Conservation (phyloP, 2,113 vertebrate species). For the Labeo rohita region DNA sequence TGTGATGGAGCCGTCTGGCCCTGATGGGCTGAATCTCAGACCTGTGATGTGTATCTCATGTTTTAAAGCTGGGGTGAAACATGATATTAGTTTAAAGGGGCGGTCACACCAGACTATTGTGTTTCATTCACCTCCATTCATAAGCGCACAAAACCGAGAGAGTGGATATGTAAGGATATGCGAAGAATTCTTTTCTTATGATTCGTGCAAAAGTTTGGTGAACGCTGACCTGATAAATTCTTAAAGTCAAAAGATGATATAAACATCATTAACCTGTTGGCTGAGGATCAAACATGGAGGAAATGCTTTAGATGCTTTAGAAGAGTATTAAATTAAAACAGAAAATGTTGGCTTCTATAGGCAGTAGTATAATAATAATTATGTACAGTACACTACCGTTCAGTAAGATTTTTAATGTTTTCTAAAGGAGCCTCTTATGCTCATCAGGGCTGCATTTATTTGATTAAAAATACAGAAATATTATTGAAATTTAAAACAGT, state of each 20-base stretch:
- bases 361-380: too few relatives aligned
- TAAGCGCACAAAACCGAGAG: neutral
- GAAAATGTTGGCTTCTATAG: neutral
- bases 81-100: slow-evolving; percentile 5
- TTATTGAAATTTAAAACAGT: too few relatives aligned
- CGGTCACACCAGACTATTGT: slow-evolving; percentile 3
- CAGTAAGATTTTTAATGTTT: too few relatives aligned
- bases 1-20: neutral
- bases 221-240: neutral
- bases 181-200: neutral
- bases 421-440: too few relatives aligned
- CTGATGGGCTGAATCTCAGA: slow-evolving; percentile 2
- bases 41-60: neutral
- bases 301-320: neutral
- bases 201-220: neutral
- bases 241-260: neutral
- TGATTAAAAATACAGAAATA: too few relatives aligned
- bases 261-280: neutral
- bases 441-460: too few relatives aligned
- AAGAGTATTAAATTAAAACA: neutral
- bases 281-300: neutral
- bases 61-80: slow-evolving; percentile 1
- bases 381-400: too few relatives aligned
- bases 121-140: slow-evolving; percentile 4
- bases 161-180: neutral